These are phyloP conservation scores for Odiellus spinosus DNA, from an alignment of 2,888 invertebrate species.

Conservation along the genomic window DNA sequence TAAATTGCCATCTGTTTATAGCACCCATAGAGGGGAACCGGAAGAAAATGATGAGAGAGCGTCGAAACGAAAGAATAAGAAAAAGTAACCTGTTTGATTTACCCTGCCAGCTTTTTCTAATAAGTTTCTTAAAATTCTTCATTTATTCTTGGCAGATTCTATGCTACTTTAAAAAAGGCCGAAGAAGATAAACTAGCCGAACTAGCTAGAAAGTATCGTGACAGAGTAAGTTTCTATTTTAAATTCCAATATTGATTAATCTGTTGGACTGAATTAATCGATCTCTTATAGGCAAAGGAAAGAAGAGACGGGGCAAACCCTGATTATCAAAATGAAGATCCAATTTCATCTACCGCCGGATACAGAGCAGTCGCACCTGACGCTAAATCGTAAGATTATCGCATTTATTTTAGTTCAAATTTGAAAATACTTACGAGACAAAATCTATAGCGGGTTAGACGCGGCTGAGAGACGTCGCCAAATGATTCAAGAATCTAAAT, in stretches of 20 bases:
- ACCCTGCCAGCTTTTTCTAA: no score
- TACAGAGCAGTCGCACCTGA: slow-evolving; percentile 93
- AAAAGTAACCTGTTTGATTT: slow-evolving; percentile 36
- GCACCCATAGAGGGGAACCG: slow-evolving; percentile 7
- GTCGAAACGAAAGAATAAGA: slow-evolving; percentile 76
- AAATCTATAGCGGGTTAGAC: slow-evolving; percentile 41
- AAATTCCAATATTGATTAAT: background rate
- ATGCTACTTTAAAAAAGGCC: slow-evolving; percentile 81
- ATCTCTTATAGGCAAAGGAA: slow-evolving; percentile 48
- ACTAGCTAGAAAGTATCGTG: slow-evolving; percentile 79
- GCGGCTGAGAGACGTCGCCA: slow-evolving; percentile 86
- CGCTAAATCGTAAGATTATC: slow-evolving; percentile 54
- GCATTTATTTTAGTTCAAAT: no score
- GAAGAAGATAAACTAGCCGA: slow-evolving; percentile 90
- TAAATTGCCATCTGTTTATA: no score
- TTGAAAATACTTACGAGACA: no score
- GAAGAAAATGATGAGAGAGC: slow-evolving; percentile 49
- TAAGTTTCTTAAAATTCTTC: background rate
- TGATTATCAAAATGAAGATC: slow-evolving; percentile 65
- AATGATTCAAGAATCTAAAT: slow-evolving; percentile 95
- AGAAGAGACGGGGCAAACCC: slow-evolving; percentile 62
- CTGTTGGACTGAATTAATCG: background rate
- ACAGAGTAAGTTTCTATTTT: slow-evolving; percentile 36
- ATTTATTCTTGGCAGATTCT: slow-evolving; percentile 41
- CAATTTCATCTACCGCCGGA: slow-evolving; percentile 60